Percentiles rank a stretch among this genome's conserved stretches.
Evolutionary conservation across 1,140 invertebrate genomes (phyloP).

Genomic region (Arctopsyche grandis): DNA sequence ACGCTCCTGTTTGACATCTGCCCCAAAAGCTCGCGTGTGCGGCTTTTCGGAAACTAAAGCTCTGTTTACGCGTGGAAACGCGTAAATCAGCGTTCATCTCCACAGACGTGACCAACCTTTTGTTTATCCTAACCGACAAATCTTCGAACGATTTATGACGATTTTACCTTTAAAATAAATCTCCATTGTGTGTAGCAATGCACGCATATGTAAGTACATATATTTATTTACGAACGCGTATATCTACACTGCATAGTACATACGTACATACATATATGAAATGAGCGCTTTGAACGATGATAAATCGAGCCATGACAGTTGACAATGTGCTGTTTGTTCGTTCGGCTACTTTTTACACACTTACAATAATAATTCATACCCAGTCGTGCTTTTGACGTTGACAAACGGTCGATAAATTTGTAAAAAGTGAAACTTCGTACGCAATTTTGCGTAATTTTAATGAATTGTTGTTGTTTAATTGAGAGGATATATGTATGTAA

Average conservation of each 20-base stretch:
- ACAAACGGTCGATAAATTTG: no score
- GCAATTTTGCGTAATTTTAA: no score
- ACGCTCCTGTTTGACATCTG: not conserved
- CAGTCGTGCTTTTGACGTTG: no score
- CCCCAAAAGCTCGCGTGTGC: constrained; percentile 8
- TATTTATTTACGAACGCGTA: no score
- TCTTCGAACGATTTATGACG: constrained; percentile 21
- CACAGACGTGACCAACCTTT: constrained; percentile 28
- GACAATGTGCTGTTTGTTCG: not conserved
- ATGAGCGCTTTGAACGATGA: not conserved
- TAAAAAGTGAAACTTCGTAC: no score
- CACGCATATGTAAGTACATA: no score
- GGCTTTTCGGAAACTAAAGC: not conserved
- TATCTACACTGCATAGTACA: no score
- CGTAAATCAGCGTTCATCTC: constrained; percentile 30
- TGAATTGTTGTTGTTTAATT: no score
- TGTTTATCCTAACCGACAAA: not conserved
- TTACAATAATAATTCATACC: no score
- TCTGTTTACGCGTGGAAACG: not conserved
- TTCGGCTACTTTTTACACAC: no score
- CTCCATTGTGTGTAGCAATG: not conserved
- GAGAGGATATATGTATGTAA: no score
- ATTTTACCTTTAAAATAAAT: constrained; percentile 3
- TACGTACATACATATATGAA: no score
- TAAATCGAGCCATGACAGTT: not conserved